Evolutionary conservation across 2,113 vertebrate genomes (phyloP), one percentile per base, ranked within the genome.

Genomic region (Cichladusa arquata): DNA sequence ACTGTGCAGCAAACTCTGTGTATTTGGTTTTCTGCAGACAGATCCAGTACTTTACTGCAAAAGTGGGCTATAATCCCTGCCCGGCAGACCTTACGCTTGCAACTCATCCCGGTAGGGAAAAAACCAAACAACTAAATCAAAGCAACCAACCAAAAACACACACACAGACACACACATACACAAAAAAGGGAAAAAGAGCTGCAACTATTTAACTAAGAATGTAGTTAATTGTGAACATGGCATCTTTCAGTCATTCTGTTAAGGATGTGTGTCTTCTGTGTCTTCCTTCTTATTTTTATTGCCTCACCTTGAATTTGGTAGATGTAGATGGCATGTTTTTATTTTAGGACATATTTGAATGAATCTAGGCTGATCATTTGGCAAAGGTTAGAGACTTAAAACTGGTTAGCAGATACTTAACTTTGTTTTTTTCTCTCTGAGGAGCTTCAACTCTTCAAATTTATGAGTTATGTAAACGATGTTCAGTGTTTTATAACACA

Each of bases 81-180:
- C 48, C 78, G 79, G n/a, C 51, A 69, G 19, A 60, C 13, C 14
- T 60, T 45, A 19, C 6, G 8, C 24, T 51, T 73, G 45, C 31
- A 87, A 33, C 8, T 8, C 9, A 19, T 62, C 22, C n/a, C 20
- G 4, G 31, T 12, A 64, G 7, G 20, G 6, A 48, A 72, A 45
- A 12, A 13, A 11, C 3, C 48, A 56, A 15, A 9, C 34, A 85
- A 47, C 18, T 38, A 47, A 38, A 8, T 44, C 17, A 54, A 62
- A 38, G 11, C 22, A 65, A 16, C 9, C 34, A 85, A 47, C 14
- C 47, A 47, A 38, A 8, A 33, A 26, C 6, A 36, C 36, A 29
- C 28, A 40, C 1, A 34, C 5, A 26, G 17, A 77, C 16, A 24
- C 15, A 25, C 3, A 44, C 1, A 15, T 1, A 50, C 12, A 48